Evolutionary conservation across 1,140 invertebrate species (phyloP).

Genomic region (Ruditapes philippinarum): DNA sequence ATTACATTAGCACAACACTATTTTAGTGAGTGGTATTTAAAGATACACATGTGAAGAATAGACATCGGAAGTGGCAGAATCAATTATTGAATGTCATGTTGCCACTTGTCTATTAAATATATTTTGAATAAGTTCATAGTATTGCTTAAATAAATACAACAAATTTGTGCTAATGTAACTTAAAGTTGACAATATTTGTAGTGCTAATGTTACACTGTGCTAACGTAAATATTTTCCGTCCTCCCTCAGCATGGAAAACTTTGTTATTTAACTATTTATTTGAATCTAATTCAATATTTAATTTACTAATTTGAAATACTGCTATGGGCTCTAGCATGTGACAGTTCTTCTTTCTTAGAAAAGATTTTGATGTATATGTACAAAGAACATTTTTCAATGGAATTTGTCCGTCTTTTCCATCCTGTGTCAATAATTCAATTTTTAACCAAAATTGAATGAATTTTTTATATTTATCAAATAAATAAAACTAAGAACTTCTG

Average conservation of each 20-base stretch:
- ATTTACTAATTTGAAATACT: neutral
- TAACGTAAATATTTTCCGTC: neutral
- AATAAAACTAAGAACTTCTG: neutral
- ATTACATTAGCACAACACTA: neutral
- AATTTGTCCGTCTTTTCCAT: neutral
- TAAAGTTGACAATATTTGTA: neutral
- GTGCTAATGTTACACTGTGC: neutral
- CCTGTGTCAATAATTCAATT: neutral
- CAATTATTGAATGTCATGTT: neutral
- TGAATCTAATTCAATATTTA: neutral
- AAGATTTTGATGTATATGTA: neutral
- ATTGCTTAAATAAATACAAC: neutral
- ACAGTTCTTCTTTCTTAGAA: neutral
- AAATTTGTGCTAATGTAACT: neutral
- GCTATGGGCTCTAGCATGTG: neutral
- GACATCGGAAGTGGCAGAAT: neutral
- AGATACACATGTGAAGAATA: neutral
- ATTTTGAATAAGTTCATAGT: neutral
- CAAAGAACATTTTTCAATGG: neutral
- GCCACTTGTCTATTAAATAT: neutral
- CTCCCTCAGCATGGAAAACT: neutral
- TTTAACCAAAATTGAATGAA: neutral
- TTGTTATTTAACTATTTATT: neutral
- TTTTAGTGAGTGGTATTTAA: slow-evolving; percentile 1
- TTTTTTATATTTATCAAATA: neutral